Evolutionary conservation across 2,888 invertebrate genomes (phyloP).

Genomic region (Microctonus hyperodae): DNA sequence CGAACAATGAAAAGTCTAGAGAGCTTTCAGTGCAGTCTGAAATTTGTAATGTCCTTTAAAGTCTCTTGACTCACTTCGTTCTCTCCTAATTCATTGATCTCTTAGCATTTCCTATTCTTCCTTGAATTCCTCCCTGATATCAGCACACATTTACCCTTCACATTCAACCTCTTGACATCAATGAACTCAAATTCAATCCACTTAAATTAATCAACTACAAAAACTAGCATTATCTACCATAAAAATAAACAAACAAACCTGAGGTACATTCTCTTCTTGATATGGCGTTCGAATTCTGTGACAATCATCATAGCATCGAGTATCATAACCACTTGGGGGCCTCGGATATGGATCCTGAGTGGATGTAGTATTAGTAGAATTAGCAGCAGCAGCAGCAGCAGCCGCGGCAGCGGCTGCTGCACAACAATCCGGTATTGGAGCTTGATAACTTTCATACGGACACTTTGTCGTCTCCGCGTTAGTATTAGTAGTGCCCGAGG

Average conservation of each 20-base stretch:
- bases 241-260: slow-evolving; percentile 46
- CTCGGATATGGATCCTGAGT: slow-evolving; percentile 61
- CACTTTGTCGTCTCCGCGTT: slow-evolving; percentile 49
- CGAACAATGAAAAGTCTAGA: slow-evolving; percentile 14
- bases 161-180: neutral
- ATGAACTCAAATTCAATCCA: neutral
- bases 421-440: slow-evolving; percentile 61
- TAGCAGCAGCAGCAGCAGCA: slow-evolving; percentile 59
- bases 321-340: slow-evolving; percentile 62
- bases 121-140: neutral
- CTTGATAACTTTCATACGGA: slow-evolving; percentile 60
- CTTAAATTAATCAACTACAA: neutral
- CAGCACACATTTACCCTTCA: neutral
- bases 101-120: no score
- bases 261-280: slow-evolving; percentile 57
- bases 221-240: neutral
- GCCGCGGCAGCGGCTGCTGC: slow-evolving; percentile 63
- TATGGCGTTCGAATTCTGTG: slow-evolving; percentile 56
- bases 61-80: neutral
- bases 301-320: slow-evolving; percentile 58
- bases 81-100: no score
- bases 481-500: slow-evolving; percentile 42
- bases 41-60: slow-evolving; percentile 1
- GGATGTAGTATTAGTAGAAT: slow-evolving; percentile 55
- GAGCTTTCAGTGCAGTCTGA: neutral